Conservation (phyloP, 2,113 vertebrate genomes). For the Rhipidura dahli region DNA sequence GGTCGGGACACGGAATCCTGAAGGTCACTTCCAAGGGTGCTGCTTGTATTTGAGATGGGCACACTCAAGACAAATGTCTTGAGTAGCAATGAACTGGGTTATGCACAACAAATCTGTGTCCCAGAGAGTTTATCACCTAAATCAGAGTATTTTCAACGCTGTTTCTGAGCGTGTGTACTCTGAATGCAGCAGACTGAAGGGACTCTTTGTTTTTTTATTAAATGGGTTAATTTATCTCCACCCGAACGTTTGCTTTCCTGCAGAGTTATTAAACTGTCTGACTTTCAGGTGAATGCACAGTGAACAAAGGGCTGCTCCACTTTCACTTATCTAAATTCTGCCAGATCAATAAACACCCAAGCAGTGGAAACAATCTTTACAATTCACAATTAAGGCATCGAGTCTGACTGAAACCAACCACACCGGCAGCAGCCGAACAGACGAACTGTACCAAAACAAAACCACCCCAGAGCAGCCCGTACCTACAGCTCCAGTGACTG, state of each 20-base stretch:
- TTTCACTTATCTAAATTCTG: background rate
- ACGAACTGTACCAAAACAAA: background rate
- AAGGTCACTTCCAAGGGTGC: background rate
- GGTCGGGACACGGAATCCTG: rapidly evolving
- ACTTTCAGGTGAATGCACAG: background rate
- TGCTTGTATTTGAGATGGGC: background rate
- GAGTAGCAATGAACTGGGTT: background rate
- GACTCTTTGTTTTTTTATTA: background rate
- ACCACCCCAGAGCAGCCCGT: rapidly evolving
- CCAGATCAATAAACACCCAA: background rate
- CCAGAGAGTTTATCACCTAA: background rate
- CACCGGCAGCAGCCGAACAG: rapidly evolving
- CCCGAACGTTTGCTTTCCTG: background rate
- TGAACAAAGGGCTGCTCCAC: background rate
- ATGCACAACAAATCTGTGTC: background rate
- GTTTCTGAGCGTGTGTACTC: background rate
- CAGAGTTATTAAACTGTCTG: background rate
- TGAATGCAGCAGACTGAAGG: background rate
- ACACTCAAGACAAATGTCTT: background rate
- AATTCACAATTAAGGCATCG: background rate
- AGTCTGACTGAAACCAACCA: background rate
- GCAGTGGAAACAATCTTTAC: background rate
- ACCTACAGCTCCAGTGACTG: background rate
- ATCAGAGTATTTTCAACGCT: background rate
- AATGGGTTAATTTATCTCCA: background rate